Evolutionary conservation across 2,888 invertebrate species (phyloP).

Genomic region (Aethes cnicana): DNA sequence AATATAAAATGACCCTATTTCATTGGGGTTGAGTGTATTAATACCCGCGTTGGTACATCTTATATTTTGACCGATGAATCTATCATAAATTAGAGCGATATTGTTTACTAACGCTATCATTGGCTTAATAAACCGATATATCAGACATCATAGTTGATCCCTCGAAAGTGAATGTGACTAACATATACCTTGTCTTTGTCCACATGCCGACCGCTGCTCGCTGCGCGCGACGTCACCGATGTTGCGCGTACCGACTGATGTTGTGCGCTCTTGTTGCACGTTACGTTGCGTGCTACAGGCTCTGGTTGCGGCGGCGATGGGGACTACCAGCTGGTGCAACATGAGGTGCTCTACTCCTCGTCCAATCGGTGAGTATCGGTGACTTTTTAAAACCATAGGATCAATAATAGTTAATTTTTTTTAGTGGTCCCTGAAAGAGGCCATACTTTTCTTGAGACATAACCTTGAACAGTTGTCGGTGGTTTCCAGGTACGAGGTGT

Average conservation of each 20-base stretch:
- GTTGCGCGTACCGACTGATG: conserved; percentile 1
- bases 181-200: conserved; percentile 49
- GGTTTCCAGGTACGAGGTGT: conserved; percentile 86
- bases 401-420: too few relatives aligned
- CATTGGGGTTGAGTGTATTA: too few relatives aligned
- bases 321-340: conserved; percentile 99
- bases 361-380: conserved; percentile 94
- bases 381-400: too few relatives aligned
- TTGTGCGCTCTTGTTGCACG: conserved; percentile 19
- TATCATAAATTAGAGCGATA: too few relatives aligned
- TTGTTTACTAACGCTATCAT: too few relatives aligned
- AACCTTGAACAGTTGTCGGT: neutral
- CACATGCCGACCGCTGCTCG: conserved; percentile 51
- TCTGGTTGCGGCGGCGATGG: conserved; percentile 95
- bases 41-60: too few relatives aligned
- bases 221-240: conserved; percentile 21
- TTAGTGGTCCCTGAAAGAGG: too few relatives aligned
- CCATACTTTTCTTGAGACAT: neutral
- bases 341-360: conserved; percentile 98
- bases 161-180: conserved; percentile 43
- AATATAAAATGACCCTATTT: too few relatives aligned
- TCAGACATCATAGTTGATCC: too few relatives aligned
- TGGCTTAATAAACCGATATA: too few relatives aligned
- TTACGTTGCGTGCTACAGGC: conserved; percentile 68
- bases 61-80: too few relatives aligned